Conservation (phyloP, 2,797 vertebrate species). For the Euphonia xanthogaster region DNA sequence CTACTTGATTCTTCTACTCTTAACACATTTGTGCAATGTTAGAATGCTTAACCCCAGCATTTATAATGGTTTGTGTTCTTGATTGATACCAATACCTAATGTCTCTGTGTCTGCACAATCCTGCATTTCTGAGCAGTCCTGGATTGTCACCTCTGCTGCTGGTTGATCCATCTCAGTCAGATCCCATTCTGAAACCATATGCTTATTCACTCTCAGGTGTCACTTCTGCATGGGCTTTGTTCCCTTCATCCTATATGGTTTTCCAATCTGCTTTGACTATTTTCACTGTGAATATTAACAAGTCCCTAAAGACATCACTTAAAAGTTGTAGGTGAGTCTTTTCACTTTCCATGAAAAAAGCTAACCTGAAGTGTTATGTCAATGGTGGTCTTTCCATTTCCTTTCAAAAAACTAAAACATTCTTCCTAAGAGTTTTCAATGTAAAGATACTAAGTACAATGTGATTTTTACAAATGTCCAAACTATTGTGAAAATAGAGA, state of each 20-base stretch:
- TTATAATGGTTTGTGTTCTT: background rate
- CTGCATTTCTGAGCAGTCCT: background rate
- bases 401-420: background rate
- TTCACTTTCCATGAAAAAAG: background rate
- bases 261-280: background rate
- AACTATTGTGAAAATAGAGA: background rate
- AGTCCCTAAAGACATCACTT: background rate
- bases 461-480: background rate
- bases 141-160: background rate
- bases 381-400: background rate
- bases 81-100: background rate
- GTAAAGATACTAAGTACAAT: background rate
- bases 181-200: background rate
- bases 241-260: background rate
- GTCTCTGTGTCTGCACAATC: background rate
- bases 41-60: background rate
- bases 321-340: background rate
- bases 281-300: background rate
- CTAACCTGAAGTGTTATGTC: background rate
- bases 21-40: background rate
- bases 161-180: background rate
- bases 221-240: background rate
- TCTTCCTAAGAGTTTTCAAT: background rate
- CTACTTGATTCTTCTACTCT: background rate
- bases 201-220: background rate